phyloP scores from a whole-genome alignment of 64 coral and sea anemone species.

The Acropora yongei region DNA sequence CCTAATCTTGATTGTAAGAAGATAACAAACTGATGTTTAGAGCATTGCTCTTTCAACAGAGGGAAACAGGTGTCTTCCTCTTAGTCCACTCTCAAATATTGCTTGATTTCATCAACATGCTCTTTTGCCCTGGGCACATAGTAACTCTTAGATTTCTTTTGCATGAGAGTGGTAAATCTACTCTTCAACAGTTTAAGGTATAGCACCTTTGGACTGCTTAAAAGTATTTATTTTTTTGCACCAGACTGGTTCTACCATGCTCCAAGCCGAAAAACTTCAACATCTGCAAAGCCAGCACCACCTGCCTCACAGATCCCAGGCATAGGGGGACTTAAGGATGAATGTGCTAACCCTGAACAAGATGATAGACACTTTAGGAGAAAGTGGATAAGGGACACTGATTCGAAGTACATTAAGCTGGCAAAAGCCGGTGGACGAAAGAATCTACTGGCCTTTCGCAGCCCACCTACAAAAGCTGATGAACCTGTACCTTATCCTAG shows the following conservation, averaged over 20 bases:
- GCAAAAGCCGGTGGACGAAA: constrained; percentile 90
- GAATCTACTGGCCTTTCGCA: constrained; percentile 73
- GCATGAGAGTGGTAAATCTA: too few relatives aligned
- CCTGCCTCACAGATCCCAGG: constrained; percentile 93
- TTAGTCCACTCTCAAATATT: too few relatives aligned
- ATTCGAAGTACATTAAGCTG: constrained; percentile 95
- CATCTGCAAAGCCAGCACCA: constrained; percentile 38
- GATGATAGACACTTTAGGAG: constrained; percentile 88
- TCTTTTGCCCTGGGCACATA: too few relatives aligned
- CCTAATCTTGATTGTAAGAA: too few relatives aligned
- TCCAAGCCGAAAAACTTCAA: constrained; percentile 49
- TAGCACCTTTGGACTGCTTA: not conserved
- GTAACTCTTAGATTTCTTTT: too few relatives aligned
- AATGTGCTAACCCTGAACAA: constrained; percentile 50
- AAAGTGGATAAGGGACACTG: constrained; percentile 98
- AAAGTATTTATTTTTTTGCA: not conserved
- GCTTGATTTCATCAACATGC: too few relatives aligned
- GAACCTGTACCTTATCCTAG: constrained; percentile 78
- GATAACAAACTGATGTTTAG: not conserved
- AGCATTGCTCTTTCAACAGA: too few relatives aligned
- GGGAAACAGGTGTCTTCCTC: too few relatives aligned
- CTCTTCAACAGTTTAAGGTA: too few relatives aligned
- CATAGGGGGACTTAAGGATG: constrained; percentile 72
- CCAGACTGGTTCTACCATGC: constrained; percentile 97
- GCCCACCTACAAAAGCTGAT: constrained; percentile 45